Conservation (phyloP, 2,113 vertebrate species). For the Nannospalax galili region DNA sequence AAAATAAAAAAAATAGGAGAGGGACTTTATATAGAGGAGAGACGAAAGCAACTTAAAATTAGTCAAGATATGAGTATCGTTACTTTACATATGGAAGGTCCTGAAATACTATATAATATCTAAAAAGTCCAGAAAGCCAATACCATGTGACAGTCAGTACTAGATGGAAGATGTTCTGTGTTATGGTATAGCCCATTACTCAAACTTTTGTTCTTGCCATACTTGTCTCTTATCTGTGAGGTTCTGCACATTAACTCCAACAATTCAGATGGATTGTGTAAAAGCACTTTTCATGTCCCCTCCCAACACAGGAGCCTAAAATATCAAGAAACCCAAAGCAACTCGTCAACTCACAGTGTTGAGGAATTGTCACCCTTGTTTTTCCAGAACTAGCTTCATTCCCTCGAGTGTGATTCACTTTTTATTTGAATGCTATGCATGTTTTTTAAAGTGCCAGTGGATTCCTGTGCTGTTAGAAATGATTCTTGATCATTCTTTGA, state of each 20-base stretch:
- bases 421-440: constrained; percentile 34
- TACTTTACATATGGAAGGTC: constrained; percentile 4
- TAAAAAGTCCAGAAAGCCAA: neutral
- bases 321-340: constrained; percentile 12
- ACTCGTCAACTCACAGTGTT: neutral
- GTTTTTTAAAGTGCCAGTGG: neutral
- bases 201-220: neutral
- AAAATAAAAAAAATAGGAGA: neutral
- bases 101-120: neutral
- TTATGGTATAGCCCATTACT: neutral
- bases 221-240: neutral
- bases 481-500: constrained; percentile 32
- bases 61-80: constrained; percentile 10
- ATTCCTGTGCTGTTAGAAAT: constrained; percentile 28
- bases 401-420: neutral
- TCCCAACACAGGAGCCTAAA: constrained; percentile 27
- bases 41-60: constrained; percentile 39
- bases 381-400: neutral
- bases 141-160: neutral
- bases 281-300: neutral
- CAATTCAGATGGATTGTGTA: constrained; percentile 22
- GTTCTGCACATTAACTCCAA: constrained; percentile 7
- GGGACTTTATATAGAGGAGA: neutral
- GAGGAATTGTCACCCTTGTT: neutral
- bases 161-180: neutral